A percentile compares a stretch with the other conserved stretches of the same genome.
These are phyloP conservation scores for Trididemnum clinides DNA, from an alignment of 23 tunicate species.

Conservation along the genomic window DNA sequence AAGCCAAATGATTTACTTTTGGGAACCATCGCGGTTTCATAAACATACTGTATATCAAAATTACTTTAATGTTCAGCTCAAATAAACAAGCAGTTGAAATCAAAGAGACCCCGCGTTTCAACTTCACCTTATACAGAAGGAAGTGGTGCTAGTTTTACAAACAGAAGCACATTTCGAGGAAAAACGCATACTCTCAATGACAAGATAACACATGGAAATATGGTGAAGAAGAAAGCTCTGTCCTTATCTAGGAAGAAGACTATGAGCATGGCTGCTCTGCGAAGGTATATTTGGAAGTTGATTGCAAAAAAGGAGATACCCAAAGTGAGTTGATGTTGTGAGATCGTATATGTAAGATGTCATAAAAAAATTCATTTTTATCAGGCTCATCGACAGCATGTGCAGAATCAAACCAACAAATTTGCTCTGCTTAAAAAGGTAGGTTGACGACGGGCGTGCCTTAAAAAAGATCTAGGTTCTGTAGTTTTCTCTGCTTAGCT, in stretches of 20 bases:
- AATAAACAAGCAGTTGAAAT: neutral
- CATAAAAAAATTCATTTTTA: too few relatives aligned
- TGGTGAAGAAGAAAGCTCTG: conserved; percentile 22
- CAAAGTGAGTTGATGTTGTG: conserved; percentile 18
- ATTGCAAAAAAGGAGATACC: conserved; percentile 83
- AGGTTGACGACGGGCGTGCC: too few relatives aligned
- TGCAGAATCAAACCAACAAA: conserved; percentile 51
- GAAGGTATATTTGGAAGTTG: conserved; percentile 59
- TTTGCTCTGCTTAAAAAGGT: conserved; percentile 47
- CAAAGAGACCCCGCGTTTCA: neutral
- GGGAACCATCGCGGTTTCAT: too few relatives aligned
- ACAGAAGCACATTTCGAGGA: neutral
- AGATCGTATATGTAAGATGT: too few relatives aligned
- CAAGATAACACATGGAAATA: conserved; percentile 11
- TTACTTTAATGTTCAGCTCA: neutral
- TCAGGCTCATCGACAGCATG: conserved; percentile 55
- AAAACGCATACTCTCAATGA: neutral
- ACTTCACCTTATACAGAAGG: neutral
- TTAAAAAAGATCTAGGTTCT: too few relatives aligned
- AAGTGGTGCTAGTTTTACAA: neutral
- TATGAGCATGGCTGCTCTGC: conserved; percentile 25
- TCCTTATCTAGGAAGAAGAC: conserved; percentile 4
- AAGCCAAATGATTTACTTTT: too few relatives aligned
- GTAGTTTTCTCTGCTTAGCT: too few relatives aligned
- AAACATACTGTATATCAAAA: too few relatives aligned